These are phyloP conservation scores for Eilema caniola DNA, from an alignment of 2,888 invertebrate genomes.

Conservation along the genomic window DNA sequence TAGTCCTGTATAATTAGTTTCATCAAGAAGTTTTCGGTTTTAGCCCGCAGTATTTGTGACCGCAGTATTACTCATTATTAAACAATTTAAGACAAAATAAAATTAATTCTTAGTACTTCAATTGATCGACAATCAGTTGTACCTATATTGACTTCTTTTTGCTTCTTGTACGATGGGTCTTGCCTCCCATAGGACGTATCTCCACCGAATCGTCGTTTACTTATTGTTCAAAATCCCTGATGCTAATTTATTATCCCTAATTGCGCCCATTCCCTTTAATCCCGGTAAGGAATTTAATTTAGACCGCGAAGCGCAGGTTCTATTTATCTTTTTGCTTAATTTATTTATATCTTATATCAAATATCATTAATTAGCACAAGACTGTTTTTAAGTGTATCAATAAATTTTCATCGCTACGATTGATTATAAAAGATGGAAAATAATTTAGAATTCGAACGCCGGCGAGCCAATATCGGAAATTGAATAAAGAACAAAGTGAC, in stretches of 20 bases:
- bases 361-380: conserved; percentile 61
- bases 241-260: conserved; percentile 76
- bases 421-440: conserved; percentile 62
- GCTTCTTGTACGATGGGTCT: background rate
- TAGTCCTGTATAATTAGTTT: no score
- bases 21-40: no score
- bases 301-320: conserved; percentile 47
- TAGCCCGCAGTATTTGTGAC: no score
- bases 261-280: conserved; percentile 76
- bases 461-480: conserved; percentile 82
- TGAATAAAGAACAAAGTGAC: conserved; percentile 86
- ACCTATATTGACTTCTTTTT: background rate
- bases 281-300: conserved; percentile 72
- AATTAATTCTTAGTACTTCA: no score
- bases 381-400: conserved; percentile 50
- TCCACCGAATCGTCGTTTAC: conserved; percentile 40
- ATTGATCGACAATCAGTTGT: no score
- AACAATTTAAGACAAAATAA: no score
- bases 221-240: conserved; percentile 57
- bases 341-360: conserved; percentile 52
- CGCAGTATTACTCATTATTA: no score
- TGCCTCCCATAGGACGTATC: conserved; percentile 9
- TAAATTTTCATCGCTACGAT: conserved; percentile 39
- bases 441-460: conserved; percentile 64
- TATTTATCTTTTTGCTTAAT: conserved; percentile 52